A percentile compares a stretch with the other conserved stretches of the same genome.
These are phyloP conservation scores for Enteromius treurensis DNA, from an alignment of 2,797 vertebrate genomes.

Conservation along the genomic window DNA sequence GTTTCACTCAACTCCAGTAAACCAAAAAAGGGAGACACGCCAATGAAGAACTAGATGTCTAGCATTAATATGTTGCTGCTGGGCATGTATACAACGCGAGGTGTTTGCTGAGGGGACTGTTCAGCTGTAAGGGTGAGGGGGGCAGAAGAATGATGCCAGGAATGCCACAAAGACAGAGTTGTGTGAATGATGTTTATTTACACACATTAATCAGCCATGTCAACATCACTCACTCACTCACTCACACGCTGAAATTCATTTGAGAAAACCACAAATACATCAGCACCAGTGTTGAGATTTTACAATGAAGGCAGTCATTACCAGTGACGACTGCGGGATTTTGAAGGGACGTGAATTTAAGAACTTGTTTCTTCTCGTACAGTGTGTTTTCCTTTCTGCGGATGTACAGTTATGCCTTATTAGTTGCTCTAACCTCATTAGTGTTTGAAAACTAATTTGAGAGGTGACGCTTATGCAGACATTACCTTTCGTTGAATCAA, in stretches of 20 bases:
- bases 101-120: slow-evolving; percentile 71
- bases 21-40: slow-evolving; percentile 68
- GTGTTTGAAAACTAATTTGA: slow-evolving; percentile 16
- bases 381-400: slow-evolving; percentile 20
- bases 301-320: slow-evolving; percentile 41
- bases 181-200: slow-evolving; percentile 49
- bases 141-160: slow-evolving; percentile 65
- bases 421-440: slow-evolving; percentile 14
- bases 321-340: slow-evolving; percentile 14
- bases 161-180: slow-evolving; percentile 36
- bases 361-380: not conserved
- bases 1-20: slow-evolving; percentile 71
- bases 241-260: slow-evolving; percentile 40
- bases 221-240: slow-evolving; percentile 51
- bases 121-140: slow-evolving; percentile 69
- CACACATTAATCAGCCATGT: slow-evolving; percentile 51
- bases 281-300: slow-evolving; percentile 42
- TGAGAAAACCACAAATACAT: slow-evolving; percentile 54
- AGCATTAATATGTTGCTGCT: slow-evolving; percentile 69
- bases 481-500: slow-evolving; percentile 7
- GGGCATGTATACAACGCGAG: slow-evolving; percentile 55
- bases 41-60: slow-evolving; percentile 73
- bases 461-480: not conserved
- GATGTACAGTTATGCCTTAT: slow-evolving; percentile 42
- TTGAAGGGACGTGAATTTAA: slow-evolving; percentile 24